phyloP scores from a whole-genome alignment of 2,888 invertebrate species.

The Chamaedrilus cognettii region DNA sequence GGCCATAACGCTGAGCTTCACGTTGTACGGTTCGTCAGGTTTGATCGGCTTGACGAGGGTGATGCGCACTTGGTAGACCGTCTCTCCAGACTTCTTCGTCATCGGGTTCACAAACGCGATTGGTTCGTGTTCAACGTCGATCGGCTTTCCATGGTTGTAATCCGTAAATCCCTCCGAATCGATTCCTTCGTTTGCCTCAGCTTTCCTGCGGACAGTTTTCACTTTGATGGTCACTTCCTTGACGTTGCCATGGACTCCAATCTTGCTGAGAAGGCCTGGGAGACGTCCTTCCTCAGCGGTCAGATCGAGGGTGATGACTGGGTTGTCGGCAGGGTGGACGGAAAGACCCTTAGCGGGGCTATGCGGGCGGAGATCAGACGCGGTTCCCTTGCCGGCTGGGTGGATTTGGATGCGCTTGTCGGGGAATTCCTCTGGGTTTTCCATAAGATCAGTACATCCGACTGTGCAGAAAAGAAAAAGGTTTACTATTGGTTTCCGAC shows the following conservation, averaged over 20 bases:
- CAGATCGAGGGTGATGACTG: constrained; percentile 5
- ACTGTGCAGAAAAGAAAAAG: too few relatives aligned
- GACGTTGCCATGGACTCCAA: constrained; percentile 13
- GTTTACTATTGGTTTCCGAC: too few relatives aligned
- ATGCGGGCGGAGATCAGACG: not conserved
- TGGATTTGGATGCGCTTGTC: constrained; percentile 8
- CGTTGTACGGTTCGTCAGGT: constrained; percentile 5
- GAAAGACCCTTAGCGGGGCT: constrained; percentile 1
- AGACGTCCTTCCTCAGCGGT: not conserved
- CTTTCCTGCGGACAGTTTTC: not conserved
- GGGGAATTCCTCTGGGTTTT: constrained; percentile 5
- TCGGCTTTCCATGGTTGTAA: constrained; percentile 5
- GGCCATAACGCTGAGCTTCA: constrained; percentile 5
- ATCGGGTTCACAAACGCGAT: not conserved
- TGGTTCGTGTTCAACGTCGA: not conserved
- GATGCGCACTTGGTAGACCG: not conserved
- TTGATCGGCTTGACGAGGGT: not conserved
- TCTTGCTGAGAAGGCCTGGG: constrained; percentile 3
- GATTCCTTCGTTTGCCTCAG: not conserved
- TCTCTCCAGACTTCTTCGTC: not conserved
- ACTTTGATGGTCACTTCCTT: constrained; percentile 3
- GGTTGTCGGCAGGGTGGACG: not conserved
- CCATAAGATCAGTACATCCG: constrained; percentile 13
- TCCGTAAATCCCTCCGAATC: not conserved
- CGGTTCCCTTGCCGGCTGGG: constrained; percentile 5